A percentile compares a stretch with the other conserved stretches of the same genome.
These are phyloP conservation scores for Chaetodon trifascialis DNA, from an alignment of 2,113 vertebrate genomes.

Conservation along the genomic window DNA sequence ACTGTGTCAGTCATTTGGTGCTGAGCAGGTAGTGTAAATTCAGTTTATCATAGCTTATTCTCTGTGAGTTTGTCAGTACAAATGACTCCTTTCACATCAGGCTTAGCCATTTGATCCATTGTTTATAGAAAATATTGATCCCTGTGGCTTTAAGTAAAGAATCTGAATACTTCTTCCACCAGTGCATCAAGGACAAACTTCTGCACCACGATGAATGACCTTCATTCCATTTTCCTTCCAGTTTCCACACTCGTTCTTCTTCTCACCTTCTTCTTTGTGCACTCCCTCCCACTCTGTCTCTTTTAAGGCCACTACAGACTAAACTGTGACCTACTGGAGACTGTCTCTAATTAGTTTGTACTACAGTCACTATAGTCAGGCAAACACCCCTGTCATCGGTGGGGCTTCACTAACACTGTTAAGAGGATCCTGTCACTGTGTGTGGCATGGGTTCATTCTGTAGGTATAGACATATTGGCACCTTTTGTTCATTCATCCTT, in stretches of 20 bases:
- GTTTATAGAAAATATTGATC: background rate
- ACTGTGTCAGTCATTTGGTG: background rate
- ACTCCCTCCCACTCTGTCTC: conserved; percentile 81
- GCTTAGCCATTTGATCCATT: background rate
- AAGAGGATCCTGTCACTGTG: conserved; percentile 69
- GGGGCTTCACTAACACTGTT: conserved; percentile 64
- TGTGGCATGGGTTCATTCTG: conserved; percentile 67
- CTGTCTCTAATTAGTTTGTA: conserved; percentile 78
- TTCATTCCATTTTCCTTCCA: conserved; percentile 31
- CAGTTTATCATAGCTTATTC: background rate
- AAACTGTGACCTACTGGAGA: conserved; percentile 80
- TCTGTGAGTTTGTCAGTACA: background rate
- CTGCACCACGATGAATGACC: background rate
- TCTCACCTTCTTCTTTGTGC: conserved; percentile 66
- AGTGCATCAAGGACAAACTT: background rate
- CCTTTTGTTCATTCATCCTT: conserved; percentile 41
- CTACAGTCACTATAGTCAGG: conserved; percentile 63
- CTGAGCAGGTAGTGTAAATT: background rate
- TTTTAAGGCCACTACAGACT: conserved; percentile 77
- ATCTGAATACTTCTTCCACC: background rate
- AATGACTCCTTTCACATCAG: background rate
- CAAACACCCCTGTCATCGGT: conserved; percentile 66
- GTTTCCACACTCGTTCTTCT: conserved; percentile 15
- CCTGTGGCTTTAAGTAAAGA: conserved; percentile 5
- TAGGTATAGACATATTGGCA: conserved; percentile 34